Conservation (phyloP, 2,113 vertebrate species). For the Colius striatus region DNA sequence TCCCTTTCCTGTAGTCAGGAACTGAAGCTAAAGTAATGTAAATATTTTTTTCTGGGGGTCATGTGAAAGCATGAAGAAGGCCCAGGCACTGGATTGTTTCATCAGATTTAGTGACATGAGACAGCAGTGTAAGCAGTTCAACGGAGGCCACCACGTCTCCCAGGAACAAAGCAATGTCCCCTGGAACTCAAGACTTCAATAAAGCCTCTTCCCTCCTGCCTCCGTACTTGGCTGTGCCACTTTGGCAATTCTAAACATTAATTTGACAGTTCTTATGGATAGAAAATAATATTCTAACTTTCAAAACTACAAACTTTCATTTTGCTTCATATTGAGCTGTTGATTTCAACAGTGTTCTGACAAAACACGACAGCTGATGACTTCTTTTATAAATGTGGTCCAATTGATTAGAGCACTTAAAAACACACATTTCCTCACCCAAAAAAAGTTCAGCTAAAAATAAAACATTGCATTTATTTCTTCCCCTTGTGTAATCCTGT, state of each 20-base stretch:
- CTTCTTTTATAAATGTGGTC: not conserved
- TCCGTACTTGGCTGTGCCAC: not conserved
- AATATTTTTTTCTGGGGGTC: not conserved
- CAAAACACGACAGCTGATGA: not conserved
- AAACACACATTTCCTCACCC: not conserved
- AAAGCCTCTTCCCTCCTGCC: not conserved
- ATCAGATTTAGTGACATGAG: fast-evolving
- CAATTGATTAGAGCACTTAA: not conserved
- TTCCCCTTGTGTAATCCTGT: not conserved
- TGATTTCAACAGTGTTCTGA: not conserved
- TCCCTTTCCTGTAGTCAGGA: not conserved
- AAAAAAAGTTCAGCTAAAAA: not conserved
- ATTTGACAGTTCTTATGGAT: not conserved
- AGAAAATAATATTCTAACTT: not conserved
- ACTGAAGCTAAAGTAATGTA: not conserved
- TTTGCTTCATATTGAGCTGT: not conserved
- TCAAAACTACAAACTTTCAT: not conserved
- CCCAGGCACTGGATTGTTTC: not conserved
- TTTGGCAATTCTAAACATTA: not conserved
- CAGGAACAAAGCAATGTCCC: not conserved
- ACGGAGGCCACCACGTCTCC: fast-evolving
- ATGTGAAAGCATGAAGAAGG: not conserved
- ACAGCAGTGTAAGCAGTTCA: not conserved
- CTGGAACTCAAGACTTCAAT: not conserved
- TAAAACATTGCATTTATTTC: not conserved